Evolutionary conservation across 2,888 invertebrate species (phyloP), one percentile per base, ranked within the genome.

Genomic region (Thyatira batis): DNA sequence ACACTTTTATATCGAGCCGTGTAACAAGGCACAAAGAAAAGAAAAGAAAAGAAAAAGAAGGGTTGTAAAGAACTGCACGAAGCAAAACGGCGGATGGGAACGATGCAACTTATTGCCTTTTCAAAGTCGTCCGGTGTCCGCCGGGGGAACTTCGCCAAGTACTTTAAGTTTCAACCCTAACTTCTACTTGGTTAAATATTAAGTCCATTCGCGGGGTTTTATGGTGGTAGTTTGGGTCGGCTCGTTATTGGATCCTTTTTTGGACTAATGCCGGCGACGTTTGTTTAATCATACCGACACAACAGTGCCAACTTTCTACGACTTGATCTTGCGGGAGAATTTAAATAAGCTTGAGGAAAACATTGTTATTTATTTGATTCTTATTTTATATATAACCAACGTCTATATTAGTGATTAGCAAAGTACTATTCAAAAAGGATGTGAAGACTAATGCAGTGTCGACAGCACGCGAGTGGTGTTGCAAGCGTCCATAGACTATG

Each of bases 111-210:
- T 39, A 39, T 39, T 39, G 39, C 39, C 39, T 39, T 39, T 39
- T 8, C 17, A 17, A 33, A 39, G 39, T 39, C 39, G 17, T 17
- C 39, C 39, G 39, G 39, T 17, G 17, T 17, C 6, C 17, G 17
- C 39, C 39, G 33, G n/a, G 10, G 5, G 4, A 39, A 39, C 39
- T 39, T 17, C n/a, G 8, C 17, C 39, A 39, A 33, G 33, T 33
- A 0, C 2, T 39, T 39, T 17, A 39, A 17, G 39, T 39, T 39
- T 39, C 39, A 39, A 5, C 17, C 39, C 39, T 39, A 39, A 39
- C 39, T 39, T 39, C 39, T 39, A 39, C 39, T 39, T 39, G 39
- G 39, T 39, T 39, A 39, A 39, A 39, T 39, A 39, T 39, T 39
- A 39, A 39, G 39, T 17, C 39, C 39, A 39, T 39, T 39, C 39